Percentiles rank a stretch among this genome's conserved stretches.
These are phyloP conservation scores for Sminthurides aquaticus DNA, from an alignment of 2,888 invertebrate species.

Conservation along the genomic window DNA sequence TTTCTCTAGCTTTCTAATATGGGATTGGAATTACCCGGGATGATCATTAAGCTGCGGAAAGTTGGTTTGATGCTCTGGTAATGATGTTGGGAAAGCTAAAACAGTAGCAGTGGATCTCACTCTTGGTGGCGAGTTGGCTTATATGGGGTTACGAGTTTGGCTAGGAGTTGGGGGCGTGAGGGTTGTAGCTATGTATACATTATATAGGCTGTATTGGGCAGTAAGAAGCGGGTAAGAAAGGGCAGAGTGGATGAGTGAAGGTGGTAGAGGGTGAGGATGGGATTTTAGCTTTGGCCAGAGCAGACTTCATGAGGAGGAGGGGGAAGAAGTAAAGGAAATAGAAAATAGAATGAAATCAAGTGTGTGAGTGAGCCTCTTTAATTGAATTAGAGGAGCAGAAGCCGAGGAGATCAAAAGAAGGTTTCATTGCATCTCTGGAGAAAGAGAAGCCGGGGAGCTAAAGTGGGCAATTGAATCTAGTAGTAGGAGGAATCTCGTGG, in stretches of 20 bases:
- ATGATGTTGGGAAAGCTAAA: not conserved
- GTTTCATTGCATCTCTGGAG: constrained; percentile 42
- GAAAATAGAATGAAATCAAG: not conserved
- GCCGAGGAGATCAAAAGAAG: constrained; percentile 42
- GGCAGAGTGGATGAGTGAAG: not conserved
- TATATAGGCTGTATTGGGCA: too few relatives aligned
- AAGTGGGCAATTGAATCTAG: constrained; percentile 42
- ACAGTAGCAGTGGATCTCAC: too few relatives aligned
- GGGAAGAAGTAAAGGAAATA: too few relatives aligned
- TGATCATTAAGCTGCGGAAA: not conserved
- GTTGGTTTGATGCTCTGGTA: not conserved
- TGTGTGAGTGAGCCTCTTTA: constrained; percentile 28
- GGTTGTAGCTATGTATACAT: too few relatives aligned
- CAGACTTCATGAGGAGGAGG: not conserved
- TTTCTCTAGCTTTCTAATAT: not conserved
- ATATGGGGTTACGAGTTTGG: too few relatives aligned
- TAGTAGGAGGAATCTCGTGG: too few relatives aligned
- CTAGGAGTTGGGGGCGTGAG: too few relatives aligned
- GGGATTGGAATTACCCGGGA: not conserved
- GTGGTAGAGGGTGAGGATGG: not conserved
- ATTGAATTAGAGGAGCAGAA: constrained; percentile 43
- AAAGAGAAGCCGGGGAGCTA: too few relatives aligned
- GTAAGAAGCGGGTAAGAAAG: too few relatives aligned
- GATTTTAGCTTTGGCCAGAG: not conserved
- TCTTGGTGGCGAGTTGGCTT: too few relatives aligned